These are phyloP conservation scores for Scleropages formosus DNA, from an alignment of 2,797 vertebrate species.

Conservation along the genomic window DNA sequence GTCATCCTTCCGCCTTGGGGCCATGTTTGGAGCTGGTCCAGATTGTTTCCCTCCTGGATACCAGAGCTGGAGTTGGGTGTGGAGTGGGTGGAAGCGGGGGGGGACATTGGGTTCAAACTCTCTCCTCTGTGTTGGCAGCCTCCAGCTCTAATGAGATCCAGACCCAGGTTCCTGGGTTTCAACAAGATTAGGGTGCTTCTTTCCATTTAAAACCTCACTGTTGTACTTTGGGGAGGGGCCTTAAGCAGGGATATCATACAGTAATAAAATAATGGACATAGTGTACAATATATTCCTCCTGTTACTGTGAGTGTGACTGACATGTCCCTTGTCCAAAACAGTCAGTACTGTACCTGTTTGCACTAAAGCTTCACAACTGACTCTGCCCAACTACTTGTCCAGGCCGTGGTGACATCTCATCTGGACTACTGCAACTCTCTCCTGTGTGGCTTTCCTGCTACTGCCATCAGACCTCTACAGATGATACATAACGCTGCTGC, in stretches of 20 bases:
- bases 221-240: not conserved
- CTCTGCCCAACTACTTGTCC: too few species aligned
- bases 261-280: too few species aligned
- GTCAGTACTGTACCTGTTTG: too few species aligned
- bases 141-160: constrained; percentile 16
- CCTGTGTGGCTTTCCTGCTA: too few species aligned
- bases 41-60: not conserved
- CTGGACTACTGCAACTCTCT: too few species aligned
- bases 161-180: not conserved
- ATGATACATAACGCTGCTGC: too few species aligned
- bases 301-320: too few species aligned
- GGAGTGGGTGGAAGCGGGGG: not conserved
- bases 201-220: not conserved
- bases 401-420: too few species aligned
- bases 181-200: not conserved
- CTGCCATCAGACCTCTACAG: too few species aligned
- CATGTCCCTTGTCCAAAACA: too few species aligned
- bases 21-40: not conserved
- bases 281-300: too few species aligned
- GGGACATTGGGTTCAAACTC: not conserved
- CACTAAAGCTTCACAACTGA: too few species aligned
- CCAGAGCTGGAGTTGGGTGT: not conserved
- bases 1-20: not conserved
- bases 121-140: not conserved
- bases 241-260: not conserved